Conservation (phyloP, 1,140 invertebrate species). For the Aplysia californica region DNA sequence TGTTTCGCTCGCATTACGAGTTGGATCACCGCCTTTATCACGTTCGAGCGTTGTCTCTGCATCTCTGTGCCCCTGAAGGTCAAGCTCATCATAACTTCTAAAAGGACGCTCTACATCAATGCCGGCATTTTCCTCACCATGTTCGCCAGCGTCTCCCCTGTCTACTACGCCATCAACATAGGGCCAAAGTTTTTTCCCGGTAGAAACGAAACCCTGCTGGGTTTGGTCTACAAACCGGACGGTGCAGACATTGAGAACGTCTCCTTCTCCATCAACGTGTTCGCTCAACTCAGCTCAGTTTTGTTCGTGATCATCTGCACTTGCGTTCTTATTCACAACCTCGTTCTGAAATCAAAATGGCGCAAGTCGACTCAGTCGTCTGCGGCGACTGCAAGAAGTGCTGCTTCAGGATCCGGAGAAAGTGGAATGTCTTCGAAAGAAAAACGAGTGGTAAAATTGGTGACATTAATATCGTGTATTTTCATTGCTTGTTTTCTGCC, state of each 20-base stretch:
- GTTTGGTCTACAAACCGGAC: background rate
- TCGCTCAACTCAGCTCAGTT: no score
- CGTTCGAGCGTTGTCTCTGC: background rate
- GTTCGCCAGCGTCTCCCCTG: background rate
- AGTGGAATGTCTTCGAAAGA: background rate
- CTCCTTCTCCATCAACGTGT: background rate
- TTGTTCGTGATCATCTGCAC: no score
- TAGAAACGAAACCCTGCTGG: background rate
- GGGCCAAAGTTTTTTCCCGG: background rate
- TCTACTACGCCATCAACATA: background rate
- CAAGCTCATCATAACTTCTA: background rate
- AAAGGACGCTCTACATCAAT: background rate
- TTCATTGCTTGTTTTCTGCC: background rate
- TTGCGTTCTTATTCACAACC: no score
- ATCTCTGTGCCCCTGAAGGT: background rate
- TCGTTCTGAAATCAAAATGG: no score
- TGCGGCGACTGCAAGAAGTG: no score
- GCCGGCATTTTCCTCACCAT: background rate
- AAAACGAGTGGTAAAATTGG: background rate
- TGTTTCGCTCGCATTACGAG: conserved; percentile 5
- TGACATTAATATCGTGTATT: background rate
- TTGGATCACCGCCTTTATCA: conserved; percentile 2
- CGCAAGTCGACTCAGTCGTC: no score
- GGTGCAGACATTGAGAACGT: background rate
- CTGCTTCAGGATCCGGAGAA: background rate